phyloP scores from a whole-genome alignment of 2,113 vertebrate genomes.

The Oryzias curvinotus region DNA sequence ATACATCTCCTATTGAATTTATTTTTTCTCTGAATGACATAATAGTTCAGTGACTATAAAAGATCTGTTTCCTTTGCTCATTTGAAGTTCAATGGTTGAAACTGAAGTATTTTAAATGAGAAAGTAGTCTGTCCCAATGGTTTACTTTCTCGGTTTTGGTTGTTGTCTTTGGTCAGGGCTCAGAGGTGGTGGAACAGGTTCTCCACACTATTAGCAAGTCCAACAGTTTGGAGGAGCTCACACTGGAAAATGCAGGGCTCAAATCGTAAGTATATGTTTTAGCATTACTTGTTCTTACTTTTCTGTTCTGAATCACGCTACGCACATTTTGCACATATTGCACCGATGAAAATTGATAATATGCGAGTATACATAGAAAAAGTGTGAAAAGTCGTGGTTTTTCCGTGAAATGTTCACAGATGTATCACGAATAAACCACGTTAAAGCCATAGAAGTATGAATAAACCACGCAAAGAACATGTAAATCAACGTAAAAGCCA shows the following conservation, averaged over 20 bases:
- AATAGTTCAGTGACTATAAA: background rate
- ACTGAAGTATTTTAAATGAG: background rate
- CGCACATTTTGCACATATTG: too few species aligned
- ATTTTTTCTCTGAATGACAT: background rate
- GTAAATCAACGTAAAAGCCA: too few species aligned
- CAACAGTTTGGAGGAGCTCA: conserved; percentile 89
- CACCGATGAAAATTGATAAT: too few species aligned
- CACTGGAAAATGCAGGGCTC: conserved; percentile 88
- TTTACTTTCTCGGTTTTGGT: background rate
- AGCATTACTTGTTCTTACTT: conserved; percentile 5
- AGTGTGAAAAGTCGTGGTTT: too few species aligned
- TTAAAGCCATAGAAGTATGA: too few species aligned
- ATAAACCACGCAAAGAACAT: too few species aligned
- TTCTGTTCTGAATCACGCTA: conserved; percentile 21
- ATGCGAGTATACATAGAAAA: too few species aligned
- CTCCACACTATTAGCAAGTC: conserved; percentile 90
- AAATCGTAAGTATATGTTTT: conserved; percentile 82
- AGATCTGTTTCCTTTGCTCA: background rate
- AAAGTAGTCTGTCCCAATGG: background rate
- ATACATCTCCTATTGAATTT: background rate
- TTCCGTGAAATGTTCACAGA: too few species aligned
- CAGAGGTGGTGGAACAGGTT: conserved; percentile 90
- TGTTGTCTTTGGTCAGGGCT: conserved; percentile 73
- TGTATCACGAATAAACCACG: too few species aligned
- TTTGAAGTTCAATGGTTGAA: background rate